Evolutionary conservation across 2,888 invertebrate genomes (phyloP).

Genomic region (Eupithecia abbreviata): DNA sequence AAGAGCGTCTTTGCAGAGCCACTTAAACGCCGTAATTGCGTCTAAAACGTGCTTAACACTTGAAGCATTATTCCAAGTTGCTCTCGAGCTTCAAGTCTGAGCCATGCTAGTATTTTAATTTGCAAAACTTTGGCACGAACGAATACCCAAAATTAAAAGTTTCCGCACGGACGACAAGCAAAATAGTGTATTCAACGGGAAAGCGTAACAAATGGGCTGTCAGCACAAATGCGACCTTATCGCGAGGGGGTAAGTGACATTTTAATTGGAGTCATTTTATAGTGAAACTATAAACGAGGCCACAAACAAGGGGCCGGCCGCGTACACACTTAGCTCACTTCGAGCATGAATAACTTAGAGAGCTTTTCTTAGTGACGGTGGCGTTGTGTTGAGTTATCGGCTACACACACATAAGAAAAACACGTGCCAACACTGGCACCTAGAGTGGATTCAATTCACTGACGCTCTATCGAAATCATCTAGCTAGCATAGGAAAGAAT

Average conservation of each 20-base stretch:
- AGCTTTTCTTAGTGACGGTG: not conserved
- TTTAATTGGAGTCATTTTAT: conserved; percentile 34
- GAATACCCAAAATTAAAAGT: conserved; percentile 35
- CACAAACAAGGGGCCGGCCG: conserved; percentile 36
- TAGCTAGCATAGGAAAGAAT: too few species aligned
- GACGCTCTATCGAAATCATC: not conserved
- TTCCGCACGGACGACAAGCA: conserved; percentile 31
- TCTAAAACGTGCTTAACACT: not conserved
- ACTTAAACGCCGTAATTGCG: conserved; percentile 22
- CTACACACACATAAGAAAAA: not conserved
- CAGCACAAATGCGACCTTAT: conserved; percentile 32
- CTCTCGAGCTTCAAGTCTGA: conserved; percentile 15
- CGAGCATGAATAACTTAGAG: conserved; percentile 12
- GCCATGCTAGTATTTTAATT: conserved; percentile 35
- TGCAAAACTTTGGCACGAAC: conserved; percentile 27
- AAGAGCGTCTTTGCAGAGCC: conserved; percentile 7
- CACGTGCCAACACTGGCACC: not conserved
- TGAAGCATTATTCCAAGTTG: conserved; percentile 27
- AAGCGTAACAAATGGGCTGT: conserved; percentile 24
- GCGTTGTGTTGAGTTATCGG: not conserved
- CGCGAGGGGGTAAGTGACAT: conserved; percentile 24
- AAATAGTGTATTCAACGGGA: conserved; percentile 28
- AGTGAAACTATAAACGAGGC: conserved; percentile 15
- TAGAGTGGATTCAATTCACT: not conserved
- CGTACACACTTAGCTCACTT: conserved; percentile 21